Evolutionary conservation across 2,113 vertebrate species (phyloP), one percentile per base, ranked within the genome.

Genomic region (Zosterops borbonicus): DNA sequence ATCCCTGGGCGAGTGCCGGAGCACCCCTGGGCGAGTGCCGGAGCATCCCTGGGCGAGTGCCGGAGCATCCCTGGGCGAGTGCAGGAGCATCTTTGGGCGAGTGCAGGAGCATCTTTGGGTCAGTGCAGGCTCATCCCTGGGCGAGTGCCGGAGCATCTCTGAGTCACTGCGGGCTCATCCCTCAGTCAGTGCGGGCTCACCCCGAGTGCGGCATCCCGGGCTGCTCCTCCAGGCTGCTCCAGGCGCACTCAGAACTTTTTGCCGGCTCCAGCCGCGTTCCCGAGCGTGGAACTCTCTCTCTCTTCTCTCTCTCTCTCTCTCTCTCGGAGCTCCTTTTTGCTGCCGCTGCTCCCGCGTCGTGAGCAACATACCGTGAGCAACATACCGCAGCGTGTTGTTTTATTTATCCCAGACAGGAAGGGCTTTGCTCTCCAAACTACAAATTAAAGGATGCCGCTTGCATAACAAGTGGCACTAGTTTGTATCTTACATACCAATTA

Each of bases 391-490:
- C 94, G 35, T 87, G 93, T 94, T 96, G 96, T 91, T 95, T 95
- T 96, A 97, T 95, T 97, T 97, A 97, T 96, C 96, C 95, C 87
- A 94, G 94, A 93, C 96, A 85, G 92, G 95, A 80, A 11, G 44
- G 94, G 49, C 92, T 97, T 97, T 10, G 94, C 91, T 90, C 87
- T 73, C 93, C 25, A 75, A 97, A 96, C 91, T 95, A 89, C 94
- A 96, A 94, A 96, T 97, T 87, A 73, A 96, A 86, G 29, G 85
- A 92, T 83, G 94, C 89, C 5, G 87, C 92, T 97, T 97, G 96
- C 97, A 97, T 97, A 94, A 85, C 94, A 97, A 97, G 94, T 94
- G 90, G 94, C 58, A 37, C 18, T 85, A 94, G 89, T 97, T 95
- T 53, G 85, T 83, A 97, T 55, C 93, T 87, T 58, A 28, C 96